Evolutionary conservation across 2,888 invertebrate genomes (phyloP), one percentile per base, ranked within the genome.

Genomic region (Apomyelois bistriatella): DNA sequence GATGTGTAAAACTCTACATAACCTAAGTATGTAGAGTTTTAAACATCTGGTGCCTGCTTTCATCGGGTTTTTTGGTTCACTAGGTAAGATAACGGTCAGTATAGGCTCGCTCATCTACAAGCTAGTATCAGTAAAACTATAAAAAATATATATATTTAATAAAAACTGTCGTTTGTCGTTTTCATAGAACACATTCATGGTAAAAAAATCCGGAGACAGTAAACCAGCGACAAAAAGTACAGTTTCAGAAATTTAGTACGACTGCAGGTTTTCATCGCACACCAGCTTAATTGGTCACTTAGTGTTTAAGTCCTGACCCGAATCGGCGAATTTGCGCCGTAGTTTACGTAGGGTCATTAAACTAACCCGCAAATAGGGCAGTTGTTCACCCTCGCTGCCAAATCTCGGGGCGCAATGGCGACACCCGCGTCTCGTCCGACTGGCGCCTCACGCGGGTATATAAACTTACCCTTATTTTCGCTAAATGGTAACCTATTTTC

Each of bases 401-500:
- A 76, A 74, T 71, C 68, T 66, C 55, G 65, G 59, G 64, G 22
- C 22, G 68, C 56, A 59, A 52, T 57, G 56, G 53, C 56, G 52
- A 43, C 52, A 36, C 52, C 62, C 57, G 37, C 57, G 57, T 57
- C 48, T 38, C 62, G 58, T 53, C 60, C 46, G 13, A 61, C 52
- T 59, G 70, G 67, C 74, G 74, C 72, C 72, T 54, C 56, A 50
- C 57, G 49, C 63, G 59, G 58, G 61, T 59, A 62, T 56, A 63
- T 57, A 63, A 64, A 61, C 61, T 57, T 68, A 62, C 66, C 70
- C 64, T 56, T 70, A 72, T 76, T 76, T 75, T 66, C 56, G 64
- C 59, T 65, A 68, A 61, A 65, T 61, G 61, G 52, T 68, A 75
- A 70, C 71, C 74, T 68, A 72, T 65, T 70, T 78, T 64, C 64